A percentile compares a stretch with the other conserved stretches of the same genome.
These are phyloP conservation scores for Tricholaema leucomelas DNA, from an alignment of 2,113 vertebrate genomes.

Conservation along the genomic window DNA sequence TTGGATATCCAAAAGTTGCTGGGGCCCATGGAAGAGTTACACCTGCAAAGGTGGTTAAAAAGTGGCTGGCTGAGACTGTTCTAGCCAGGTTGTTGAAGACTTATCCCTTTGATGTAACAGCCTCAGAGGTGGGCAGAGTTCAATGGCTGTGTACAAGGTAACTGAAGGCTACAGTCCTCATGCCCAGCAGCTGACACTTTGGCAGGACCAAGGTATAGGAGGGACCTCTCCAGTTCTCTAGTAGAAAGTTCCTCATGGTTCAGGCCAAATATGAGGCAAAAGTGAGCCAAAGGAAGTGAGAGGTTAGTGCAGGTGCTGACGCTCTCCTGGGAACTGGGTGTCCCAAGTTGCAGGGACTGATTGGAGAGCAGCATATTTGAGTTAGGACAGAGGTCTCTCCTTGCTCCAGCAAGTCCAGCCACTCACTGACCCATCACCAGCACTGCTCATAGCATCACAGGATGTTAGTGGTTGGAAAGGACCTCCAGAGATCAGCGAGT, in stretches of 20 bases:
- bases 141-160: neutral
- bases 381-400: neutral
- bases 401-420: neutral
- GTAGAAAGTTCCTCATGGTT: neutral
- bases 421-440: neutral
- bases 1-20: neutral
- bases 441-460: too few relatives aligned
- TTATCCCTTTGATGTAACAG: neutral
- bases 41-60: neutral
- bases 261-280: neutral
- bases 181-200: neutral
- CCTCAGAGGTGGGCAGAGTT: neutral
- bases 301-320: neutral
- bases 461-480: too few relatives aligned
- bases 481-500: too few relatives aligned
- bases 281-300: neutral
- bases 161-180: neutral
- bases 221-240: neutral
- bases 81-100: neutral
- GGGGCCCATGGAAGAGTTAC: neutral
- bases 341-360: neutral
- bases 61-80: neutral
- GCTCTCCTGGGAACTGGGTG: neutral
- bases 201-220: neutral
- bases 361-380: neutral